Evolutionary conservation across 2,888 invertebrate species (phyloP), one percentile per base, ranked within the genome.

Genomic region (Drosophila demipolita): DNA sequence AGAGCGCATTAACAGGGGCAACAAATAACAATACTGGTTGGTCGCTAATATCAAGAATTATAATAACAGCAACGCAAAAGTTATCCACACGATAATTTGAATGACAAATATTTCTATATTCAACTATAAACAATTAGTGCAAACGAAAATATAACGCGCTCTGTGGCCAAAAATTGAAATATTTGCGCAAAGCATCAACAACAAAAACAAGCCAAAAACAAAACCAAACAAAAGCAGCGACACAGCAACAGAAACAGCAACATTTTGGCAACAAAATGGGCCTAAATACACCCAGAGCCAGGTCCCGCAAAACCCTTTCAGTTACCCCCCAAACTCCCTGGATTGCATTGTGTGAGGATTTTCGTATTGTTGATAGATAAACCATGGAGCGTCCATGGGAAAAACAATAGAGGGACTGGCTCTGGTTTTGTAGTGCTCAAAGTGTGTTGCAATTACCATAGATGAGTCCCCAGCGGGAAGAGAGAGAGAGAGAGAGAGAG

Each of bases 121-220:
- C 78, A 89, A 90, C 89, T 84, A 83, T 83, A 89, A 89, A 89
- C 85, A 87, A 90, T 85, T 90, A 85, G 84, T 69, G 78, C 69
- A 87, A 85, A 87, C 83, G 45, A 45, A 90, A 84, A 89, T 78
- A 76, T 67, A 66, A 38, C 35, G 57, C 66, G 29, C 42, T 33
- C 36, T 62, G 74, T 54, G 67, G 32, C 66, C 55, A 60, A 64
- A 86, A 87, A 81, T 80, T 83, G 48, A 87, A 87, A 83, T 87
- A 86, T 86, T 83, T 86, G 55, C 55, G 40, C 55, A 71, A 57
- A 59, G 61, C 58, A 48, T 40, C 45, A 62, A 32, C 38, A 57
- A 17, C 35, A 54, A 23, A 35, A 35, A 54, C 35, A 15, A 0
- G 6, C 29, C 11, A 40, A 66, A 53, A 35, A 54, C 23, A 60